Evolutionary conservation across 35 echinoderm and acorn worm genomes (phyloP).

Genomic region (Stichopus chloronotus): DNA sequence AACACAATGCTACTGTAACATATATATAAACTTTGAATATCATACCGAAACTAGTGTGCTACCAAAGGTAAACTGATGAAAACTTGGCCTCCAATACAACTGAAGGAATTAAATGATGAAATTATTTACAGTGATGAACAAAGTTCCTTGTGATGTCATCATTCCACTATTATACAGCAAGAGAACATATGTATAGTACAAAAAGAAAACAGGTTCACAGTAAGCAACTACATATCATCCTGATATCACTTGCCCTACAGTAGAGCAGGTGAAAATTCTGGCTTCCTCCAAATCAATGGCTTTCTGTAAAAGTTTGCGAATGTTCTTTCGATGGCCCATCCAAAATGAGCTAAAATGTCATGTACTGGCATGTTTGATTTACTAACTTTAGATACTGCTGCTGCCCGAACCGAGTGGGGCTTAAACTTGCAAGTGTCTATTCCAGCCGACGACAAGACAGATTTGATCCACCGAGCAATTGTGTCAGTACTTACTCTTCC

Average conservation of each 20-base stretch:
- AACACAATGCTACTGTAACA: constrained; percentile 1
- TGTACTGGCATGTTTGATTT: constrained; percentile 29
- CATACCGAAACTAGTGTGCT: not conserved
- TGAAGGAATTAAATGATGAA: constrained; percentile 10
- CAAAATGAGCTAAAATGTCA: constrained; percentile 39
- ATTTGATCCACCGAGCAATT: constrained; percentile 59
- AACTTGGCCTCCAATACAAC: not conserved
- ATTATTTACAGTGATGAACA: not conserved
- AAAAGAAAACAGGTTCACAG: not conserved
- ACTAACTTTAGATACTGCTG: constrained; percentile 49
- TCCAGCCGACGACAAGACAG: constrained; percentile 13
- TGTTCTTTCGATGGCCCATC: constrained; percentile 62
- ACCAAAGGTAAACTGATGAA: constrained; percentile 23
- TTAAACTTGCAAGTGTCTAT: constrained; percentile 40
- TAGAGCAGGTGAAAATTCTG: constrained; percentile 17
- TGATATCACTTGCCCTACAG: constrained; percentile 12
- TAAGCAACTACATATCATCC: too few species aligned
- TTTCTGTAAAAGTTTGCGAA: constrained; percentile 61
- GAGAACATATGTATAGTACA: not conserved
- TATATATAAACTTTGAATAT: not conserved
- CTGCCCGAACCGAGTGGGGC: constrained; percentile 62
- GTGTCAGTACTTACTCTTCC: constrained; percentile 21
- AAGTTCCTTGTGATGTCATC: not conserved
- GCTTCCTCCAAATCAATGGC: not conserved
- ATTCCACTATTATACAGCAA: not conserved